Evolutionary conservation across 2,888 invertebrate genomes (phyloP).

Genomic region (Lissocephala sabroskyi): DNA sequence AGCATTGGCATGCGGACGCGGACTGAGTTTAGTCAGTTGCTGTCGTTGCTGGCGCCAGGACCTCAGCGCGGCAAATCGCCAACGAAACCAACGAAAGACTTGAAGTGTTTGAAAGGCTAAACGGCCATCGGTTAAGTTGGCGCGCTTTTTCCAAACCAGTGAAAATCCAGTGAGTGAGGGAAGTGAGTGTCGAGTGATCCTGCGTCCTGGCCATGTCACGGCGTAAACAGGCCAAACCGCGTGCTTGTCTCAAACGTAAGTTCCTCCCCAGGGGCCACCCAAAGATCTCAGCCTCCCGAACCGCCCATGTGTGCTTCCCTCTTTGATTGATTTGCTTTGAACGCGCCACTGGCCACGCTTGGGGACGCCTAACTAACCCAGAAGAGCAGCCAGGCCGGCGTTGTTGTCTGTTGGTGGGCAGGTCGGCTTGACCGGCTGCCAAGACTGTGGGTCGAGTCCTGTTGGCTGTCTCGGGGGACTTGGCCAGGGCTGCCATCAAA

Average conservation of each 20-base stretch:
- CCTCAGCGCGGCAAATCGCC: constrained; percentile 29
- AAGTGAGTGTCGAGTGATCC: not conserved
- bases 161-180: not conserved
- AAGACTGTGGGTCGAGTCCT: no score
- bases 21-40: constrained; percentile 54
- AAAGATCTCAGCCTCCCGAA: constrained; percentile 6
- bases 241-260: constrained; percentile 80
- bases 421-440: not conserved
- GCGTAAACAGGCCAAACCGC: constrained; percentile 81
- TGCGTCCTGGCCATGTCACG: constrained; percentile 74
- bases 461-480: no score
- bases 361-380: constrained; percentile 3
- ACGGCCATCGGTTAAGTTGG: no score
- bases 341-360: constrained; percentile 14
- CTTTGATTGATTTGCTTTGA: constrained; percentile 56
- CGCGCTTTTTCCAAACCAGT: constrained; percentile 17
- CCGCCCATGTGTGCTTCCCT: constrained; percentile 24
- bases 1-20: constrained; percentile 24
- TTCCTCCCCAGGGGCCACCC: constrained; percentile 13
- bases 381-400: not conserved
- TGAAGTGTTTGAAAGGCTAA: constrained; percentile 1
- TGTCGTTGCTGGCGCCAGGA: constrained; percentile 69
- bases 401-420: not conserved
- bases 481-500: no score
- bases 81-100: constrained; percentile 1